Conservation (phyloP, 2,113 vertebrate species). For the Siphamia tubifer region DNA sequence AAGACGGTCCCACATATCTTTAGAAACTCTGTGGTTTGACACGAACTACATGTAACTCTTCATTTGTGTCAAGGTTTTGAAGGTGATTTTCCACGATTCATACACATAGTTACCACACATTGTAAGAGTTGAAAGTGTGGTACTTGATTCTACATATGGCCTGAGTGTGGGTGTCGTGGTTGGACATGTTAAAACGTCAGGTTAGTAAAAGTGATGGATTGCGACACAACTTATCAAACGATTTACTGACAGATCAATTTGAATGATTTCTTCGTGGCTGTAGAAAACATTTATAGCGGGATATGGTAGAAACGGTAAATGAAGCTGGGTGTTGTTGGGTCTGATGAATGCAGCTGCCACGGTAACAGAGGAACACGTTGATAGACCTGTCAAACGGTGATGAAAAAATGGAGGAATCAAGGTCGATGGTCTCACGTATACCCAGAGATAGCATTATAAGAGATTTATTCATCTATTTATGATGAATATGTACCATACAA, state of each 20-base stretch:
- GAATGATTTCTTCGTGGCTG: not conserved
- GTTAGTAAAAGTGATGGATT: not conserved
- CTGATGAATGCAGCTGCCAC: no score
- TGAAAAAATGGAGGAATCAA: no score
- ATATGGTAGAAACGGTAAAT: no score
- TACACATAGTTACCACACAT: not conserved
- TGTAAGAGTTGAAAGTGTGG: not conserved
- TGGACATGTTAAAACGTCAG: not conserved
- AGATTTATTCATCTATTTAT: no score
- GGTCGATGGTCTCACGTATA: no score
- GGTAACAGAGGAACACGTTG: no score
- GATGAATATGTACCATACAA: no score
- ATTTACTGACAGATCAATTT: not conserved
- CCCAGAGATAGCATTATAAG: no score
- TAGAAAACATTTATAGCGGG: not conserved
- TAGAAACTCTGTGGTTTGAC: slow-evolving; percentile 9
- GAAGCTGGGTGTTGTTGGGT: no score
- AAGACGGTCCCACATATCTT: not conserved
- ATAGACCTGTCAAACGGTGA: no score
- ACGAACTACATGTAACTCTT: not conserved
- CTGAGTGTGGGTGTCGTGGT: not conserved
- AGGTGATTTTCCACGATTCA: slow-evolving; percentile 35
- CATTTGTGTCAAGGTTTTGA: slow-evolving; percentile 7
- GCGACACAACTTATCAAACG: not conserved
- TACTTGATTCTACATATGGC: not conserved